A percentile compares a stretch with the other conserved stretches of the same genome.
These are phyloP conservation scores for Vireo griseus DNA, from an alignment of 2,797 vertebrate species.

Conservation along the genomic window DNA sequence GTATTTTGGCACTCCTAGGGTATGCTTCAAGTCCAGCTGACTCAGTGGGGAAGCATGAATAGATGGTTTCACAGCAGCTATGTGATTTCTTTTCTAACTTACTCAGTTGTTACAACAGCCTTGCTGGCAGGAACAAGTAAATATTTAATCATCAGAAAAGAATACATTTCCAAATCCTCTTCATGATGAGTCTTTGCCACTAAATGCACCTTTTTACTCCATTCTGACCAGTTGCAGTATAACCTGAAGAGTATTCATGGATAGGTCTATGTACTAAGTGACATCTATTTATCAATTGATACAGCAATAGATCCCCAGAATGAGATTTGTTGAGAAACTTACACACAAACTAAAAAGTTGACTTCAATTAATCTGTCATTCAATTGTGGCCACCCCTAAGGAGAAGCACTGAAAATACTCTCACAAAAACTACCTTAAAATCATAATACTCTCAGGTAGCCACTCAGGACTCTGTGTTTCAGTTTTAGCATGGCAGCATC, in stretches of 20 bases:
- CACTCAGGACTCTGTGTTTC: neutral
- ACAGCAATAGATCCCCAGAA: neutral
- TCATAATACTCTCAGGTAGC: neutral
- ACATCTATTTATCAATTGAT: neutral
- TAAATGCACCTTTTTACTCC: neutral
- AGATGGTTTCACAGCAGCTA: constrained; percentile 34
- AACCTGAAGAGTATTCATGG: neutral
- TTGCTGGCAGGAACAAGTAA: neutral
- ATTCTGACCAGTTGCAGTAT: neutral
- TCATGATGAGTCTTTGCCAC: neutral
- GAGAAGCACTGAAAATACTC: neutral
- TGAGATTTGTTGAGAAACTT: neutral
- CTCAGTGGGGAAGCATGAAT: constrained; percentile 13
- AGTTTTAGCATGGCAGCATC: rapidly evolving
- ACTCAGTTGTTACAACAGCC: neutral
- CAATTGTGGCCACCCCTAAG: neutral
- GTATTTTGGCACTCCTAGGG: neutral
- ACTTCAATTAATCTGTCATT: neutral
- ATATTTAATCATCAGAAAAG: neutral
- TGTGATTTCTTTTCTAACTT: neutral
- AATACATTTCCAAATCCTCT: neutral
- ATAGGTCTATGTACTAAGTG: neutral
- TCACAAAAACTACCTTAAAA: neutral
- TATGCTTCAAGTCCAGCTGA: neutral
- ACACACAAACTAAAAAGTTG: neutral